These are phyloP conservation scores for Lomographa bimaculata DNA, from an alignment of 2,888 invertebrate genomes.

Conservation along the genomic window DNA sequence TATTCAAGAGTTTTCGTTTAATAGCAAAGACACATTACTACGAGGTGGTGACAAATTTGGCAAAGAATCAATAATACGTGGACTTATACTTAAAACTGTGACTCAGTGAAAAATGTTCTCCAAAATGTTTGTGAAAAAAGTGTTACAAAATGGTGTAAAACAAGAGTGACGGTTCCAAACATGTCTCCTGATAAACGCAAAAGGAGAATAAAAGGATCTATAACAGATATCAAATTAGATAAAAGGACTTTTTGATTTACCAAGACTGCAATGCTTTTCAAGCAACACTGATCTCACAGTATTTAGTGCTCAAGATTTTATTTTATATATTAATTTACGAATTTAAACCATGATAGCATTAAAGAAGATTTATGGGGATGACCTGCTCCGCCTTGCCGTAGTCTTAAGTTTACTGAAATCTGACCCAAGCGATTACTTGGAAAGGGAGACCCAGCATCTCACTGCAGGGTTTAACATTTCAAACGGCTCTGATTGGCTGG, in stretches of 20 bases:
- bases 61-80: constrained; percentile 28
- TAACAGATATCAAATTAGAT: constrained; percentile 1
- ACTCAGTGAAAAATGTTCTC: constrained; percentile 55
- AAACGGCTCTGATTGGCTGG: constrained; percentile 88
- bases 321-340: constrained; percentile 26
- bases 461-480: constrained; percentile 83
- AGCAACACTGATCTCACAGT: constrained; percentile 63
- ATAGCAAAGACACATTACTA: constrained; percentile 23
- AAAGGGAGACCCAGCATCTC: constrained; percentile 79
- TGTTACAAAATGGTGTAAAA: constrained; percentile 33
- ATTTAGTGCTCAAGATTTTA: constrained; percentile 66
- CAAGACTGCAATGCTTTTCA: constrained; percentile 26
- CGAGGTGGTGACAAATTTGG: constrained; percentile 25
- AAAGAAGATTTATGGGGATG: constrained; percentile 92
- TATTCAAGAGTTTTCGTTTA: constrained; percentile 17
- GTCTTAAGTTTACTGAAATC: constrained; percentile 91
- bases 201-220: constrained; percentile 53
- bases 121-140: constrained; percentile 41
- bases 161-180: constrained; percentile 54
- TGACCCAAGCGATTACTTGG: constrained; percentile 88
- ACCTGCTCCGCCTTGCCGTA: constrained; percentile 91
- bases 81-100: constrained; percentile 37
- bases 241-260: constrained; percentile 27
- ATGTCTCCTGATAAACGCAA: constrained; percentile 77
- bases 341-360: constrained; percentile 87